A percentile compares a stretch with the other conserved stretches of the same genome.
Conservation (phyloP, 2,797 vertebrate genomes). For the Anabacerthia variegaticeps region DNA sequence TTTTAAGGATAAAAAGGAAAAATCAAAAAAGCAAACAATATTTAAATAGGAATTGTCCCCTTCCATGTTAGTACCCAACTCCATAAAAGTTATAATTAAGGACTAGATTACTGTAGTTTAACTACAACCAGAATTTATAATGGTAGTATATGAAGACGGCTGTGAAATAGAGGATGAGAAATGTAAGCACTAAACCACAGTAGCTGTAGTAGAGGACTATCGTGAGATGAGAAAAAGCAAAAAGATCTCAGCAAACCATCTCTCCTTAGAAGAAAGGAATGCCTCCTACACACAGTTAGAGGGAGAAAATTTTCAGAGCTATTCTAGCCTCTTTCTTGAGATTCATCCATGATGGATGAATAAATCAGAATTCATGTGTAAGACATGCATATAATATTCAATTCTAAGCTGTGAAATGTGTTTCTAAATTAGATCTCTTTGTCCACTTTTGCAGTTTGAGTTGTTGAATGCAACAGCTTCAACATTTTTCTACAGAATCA, state of each 20-base stretch:
- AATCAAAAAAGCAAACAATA: not conserved
- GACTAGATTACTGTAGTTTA: not conserved
- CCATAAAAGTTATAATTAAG: not conserved
- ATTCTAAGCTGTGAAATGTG: not conserved
- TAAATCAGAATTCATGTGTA: not conserved
- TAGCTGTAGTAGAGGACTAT: not conserved
- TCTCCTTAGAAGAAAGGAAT: not conserved
- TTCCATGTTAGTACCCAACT: not conserved
- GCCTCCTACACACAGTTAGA: not conserved
- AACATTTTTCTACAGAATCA: not conserved
- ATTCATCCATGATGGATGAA: not conserved
- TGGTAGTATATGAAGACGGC: not conserved
- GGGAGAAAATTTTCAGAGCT: not conserved
- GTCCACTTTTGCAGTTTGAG: not conserved
- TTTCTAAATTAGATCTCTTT: not conserved
- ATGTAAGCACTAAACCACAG: not conserved
- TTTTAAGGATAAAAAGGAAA: not conserved
- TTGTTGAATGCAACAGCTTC: not conserved
- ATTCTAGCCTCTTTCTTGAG: not conserved
- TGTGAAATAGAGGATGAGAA: not conserved
- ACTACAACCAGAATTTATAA: not conserved
- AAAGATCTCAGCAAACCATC: not conserved
- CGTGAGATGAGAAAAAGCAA: not conserved
- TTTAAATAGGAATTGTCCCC: not conserved
- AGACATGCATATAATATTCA: not conserved